These are phyloP conservation scores for Dromius quadrimaculatus DNA, from an alignment of 2,888 invertebrate genomes.

Conservation along the genomic window DNA sequence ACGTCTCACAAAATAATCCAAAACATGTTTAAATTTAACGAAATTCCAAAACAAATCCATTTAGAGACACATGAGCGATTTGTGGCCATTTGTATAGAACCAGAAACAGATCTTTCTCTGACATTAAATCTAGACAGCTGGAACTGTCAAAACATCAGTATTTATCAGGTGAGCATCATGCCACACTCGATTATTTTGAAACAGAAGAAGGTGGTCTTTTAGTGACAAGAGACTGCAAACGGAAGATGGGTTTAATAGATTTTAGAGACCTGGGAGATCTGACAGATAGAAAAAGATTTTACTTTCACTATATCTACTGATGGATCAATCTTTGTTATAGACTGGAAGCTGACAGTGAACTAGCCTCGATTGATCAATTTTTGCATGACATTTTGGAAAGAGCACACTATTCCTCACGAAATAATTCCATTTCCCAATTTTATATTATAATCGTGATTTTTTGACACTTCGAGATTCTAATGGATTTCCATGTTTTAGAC, in stretches of 20 bases:
- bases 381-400: too few species aligned
- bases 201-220: neutral
- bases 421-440: too few species aligned
- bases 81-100: conserved; percentile 46
- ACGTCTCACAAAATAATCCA: conserved; percentile 35
- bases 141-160: conserved; percentile 43
- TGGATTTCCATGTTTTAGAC: too few species aligned
- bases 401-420: too few species aligned
- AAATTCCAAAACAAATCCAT: conserved; percentile 46
- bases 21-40: conserved; percentile 45
- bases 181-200: conserved; percentile 7
- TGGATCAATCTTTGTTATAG: too few species aligned
- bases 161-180: conserved; percentile 45
- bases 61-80: conserved; percentile 40
- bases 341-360: too few species aligned
- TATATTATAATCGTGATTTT: too few species aligned
- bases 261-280: neutral
- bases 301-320: neutral
- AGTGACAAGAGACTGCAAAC: conserved; percentile 8
- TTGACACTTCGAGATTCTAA: too few species aligned
- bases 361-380: too few species aligned
- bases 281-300: neutral
- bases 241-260: conserved; percentile 7
- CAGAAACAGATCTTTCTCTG: conserved; percentile 33
- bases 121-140: conserved; percentile 47